Evolutionary conservation across 2,888 invertebrate species (phyloP), one percentile per base, ranked within the genome.

Genomic region (Melipona bicolor): DNA sequence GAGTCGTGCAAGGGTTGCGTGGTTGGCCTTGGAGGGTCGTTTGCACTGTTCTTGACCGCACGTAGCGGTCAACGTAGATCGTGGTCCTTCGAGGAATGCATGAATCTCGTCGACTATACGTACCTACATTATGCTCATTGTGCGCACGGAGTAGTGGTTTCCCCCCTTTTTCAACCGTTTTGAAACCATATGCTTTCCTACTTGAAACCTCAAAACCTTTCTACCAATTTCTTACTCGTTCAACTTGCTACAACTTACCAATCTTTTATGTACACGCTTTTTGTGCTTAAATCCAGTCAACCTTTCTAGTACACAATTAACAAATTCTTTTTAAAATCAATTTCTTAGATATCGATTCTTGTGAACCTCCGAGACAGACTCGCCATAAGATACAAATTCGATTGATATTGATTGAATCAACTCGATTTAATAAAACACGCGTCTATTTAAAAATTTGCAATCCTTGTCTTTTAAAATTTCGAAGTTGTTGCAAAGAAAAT

Each of bases 1-100:
- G 27, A 77, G 21, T 69, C 62, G 4, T 87, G 86, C 81, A 92
- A 92, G 91, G 91, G 91, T 92, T 92, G 92, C 86, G 89, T 77
- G 85, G 91, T 91, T 91, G 91, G 88, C 92, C 92, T 92, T 92
- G 91, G 87, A 91, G 88, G 89, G 90, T 91, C 91, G 90, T 91
- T 92, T 88, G 87, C 92, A 91, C 90, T 88, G 86, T 88, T 84
- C 89, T 88, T 85, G 89, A 85, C 85, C 84, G 86, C 83, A 76
- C 79, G 81, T 79, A 87, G 62, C 43, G 74, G 77, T 72, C 79
- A 83, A 80, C 85, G 84, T 85, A 77, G 86, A 87, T 79, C 83
- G 73, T 61, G 87, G 83, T 83, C 84, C 84, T 86, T 83, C 85
- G 84, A 86, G 88, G 89, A 92, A 92, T 90, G 90, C 84, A 87